A percentile compares a stretch with the other conserved stretches of the same genome.
Conservation (phyloP, 1,140 invertebrate species). For the Oreohelix idahoensis region DNA sequence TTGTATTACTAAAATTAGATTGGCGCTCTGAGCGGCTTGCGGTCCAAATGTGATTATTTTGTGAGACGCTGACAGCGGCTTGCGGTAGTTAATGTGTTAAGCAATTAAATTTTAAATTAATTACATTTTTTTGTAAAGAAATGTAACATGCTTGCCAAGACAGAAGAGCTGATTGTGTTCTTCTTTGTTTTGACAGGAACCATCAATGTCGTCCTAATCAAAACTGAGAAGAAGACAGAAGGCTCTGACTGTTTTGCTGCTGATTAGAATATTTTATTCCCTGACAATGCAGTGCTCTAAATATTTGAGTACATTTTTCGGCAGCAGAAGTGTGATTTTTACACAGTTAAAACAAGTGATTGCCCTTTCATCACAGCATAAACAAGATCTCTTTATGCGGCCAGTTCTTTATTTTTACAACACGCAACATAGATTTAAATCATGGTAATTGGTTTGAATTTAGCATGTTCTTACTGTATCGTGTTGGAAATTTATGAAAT, state of each 20-base stretch:
- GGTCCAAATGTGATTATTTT: no score
- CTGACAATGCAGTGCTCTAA: constrained; percentile 3
- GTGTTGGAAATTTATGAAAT: background rate
- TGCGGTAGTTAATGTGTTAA: no score
- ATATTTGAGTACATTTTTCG: constrained; percentile 20
- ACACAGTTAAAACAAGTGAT: background rate
- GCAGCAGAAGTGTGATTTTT: background rate
- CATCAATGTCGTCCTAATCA: constrained; percentile 6
- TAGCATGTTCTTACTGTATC: background rate
- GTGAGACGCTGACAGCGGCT: no score
- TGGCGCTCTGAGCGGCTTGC: no score
- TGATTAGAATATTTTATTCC: background rate
- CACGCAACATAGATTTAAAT: constrained; percentile 5
- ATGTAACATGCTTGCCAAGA: no score
- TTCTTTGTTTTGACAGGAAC: constrained; percentile 23
- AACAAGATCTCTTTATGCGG: background rate
- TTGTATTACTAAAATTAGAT: no score
- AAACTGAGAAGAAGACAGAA: constrained; percentile 1
- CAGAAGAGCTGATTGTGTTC: background rate
- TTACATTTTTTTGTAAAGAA: no score
- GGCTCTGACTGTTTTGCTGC: background rate
- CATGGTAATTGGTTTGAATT: constrained; percentile 24
- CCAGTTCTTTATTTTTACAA: constrained; percentile 25
- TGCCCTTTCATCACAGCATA: constrained; percentile 2
- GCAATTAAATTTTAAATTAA: no score